These are phyloP conservation scores for Adelosebastes latens DNA, from an alignment of 2,797 vertebrate species.

Conservation along the genomic window DNA sequence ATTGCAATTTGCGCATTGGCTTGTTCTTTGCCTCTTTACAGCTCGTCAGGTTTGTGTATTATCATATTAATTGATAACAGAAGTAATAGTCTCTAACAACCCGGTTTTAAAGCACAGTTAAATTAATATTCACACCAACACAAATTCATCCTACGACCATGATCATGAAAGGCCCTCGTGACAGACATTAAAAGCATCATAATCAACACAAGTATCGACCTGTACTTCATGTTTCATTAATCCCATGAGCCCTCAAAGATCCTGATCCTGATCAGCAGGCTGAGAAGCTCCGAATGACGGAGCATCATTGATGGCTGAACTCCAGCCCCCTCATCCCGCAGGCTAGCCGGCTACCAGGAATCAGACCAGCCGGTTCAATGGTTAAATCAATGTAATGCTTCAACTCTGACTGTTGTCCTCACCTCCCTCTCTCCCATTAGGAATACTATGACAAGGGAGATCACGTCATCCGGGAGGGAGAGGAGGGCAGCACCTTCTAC, in stretches of 20 bases:
- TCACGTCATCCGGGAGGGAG: constrained; percentile 92
- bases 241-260: not conserved
- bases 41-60: no score
- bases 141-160: not conserved
- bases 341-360: constrained; percentile 53
- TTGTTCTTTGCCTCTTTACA: no score
- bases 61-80: no score
- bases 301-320: constrained; percentile 16
- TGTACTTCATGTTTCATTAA: not conserved
- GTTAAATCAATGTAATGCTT: constrained; percentile 39
- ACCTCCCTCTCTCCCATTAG: constrained; percentile 63
- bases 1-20: no score
- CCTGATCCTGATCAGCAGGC: not conserved
- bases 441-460: constrained; percentile 93
- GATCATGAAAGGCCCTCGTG: not conserved
- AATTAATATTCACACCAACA: not conserved
- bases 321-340: constrained; percentile 7
- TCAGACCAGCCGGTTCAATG: constrained; percentile 26
- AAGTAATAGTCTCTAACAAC: not conserved
- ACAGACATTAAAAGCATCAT: constrained; percentile 13
- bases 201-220: not conserved
- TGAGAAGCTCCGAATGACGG: constrained; percentile 7
- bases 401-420: constrained; percentile 21
- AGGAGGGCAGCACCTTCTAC: constrained; percentile 95
- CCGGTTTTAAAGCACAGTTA: not conserved